Evolutionary conservation across 2,888 invertebrate species (phyloP), one percentile per base, ranked within the genome.

Genomic region (Osmoderma eremita): DNA sequence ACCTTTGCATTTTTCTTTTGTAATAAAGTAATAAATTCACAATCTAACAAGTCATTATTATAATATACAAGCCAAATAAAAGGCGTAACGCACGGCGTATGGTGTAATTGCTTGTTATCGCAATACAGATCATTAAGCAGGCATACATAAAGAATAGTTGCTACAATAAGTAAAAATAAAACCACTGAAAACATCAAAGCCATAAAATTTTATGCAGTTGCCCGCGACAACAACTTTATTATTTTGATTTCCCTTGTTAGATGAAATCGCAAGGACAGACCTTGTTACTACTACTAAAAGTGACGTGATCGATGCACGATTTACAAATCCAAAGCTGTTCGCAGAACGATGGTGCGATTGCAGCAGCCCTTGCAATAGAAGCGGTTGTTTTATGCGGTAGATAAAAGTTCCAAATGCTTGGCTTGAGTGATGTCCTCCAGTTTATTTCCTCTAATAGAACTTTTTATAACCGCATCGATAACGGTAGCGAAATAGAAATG

Each of bases 361-460:
- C 15, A 36, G n/a, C 38, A 12, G 53, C 12, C 18, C 38, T 36
- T 17, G 22, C 42, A 24, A 24, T 58, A 45, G 58, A 30, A 58
- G 45, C 58, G 58, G 22, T 45, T 58, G 42, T 58, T 58, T 58
- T 58, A 58, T 58, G 45, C 45, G 42, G 15, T 13, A 58, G 58
- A 58, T 58, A 58, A 56, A 56, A 24, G 58, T 58, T 45, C 58
- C 42, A 15, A 58, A 58, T 10, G 15, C 58, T 58, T 58, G 13
- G 17, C 22, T 30, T 58, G 58, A 58, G 45, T 58, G 45, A 58
- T 58, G 45, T 58, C 58, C 24, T 42, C 13, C 45, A 58, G 58
- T 58, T 58, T 58, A 58, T 58, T 58, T 58, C 58, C 45, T 58
- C 30, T 45, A 58, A 41, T 56, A 41, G 54, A 41, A 41, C 39